Evolutionary conservation across 2,797 vertebrate genomes (phyloP), one percentile per base, ranked within the genome.

Genomic region (Astyanax mexicanus): DNA sequence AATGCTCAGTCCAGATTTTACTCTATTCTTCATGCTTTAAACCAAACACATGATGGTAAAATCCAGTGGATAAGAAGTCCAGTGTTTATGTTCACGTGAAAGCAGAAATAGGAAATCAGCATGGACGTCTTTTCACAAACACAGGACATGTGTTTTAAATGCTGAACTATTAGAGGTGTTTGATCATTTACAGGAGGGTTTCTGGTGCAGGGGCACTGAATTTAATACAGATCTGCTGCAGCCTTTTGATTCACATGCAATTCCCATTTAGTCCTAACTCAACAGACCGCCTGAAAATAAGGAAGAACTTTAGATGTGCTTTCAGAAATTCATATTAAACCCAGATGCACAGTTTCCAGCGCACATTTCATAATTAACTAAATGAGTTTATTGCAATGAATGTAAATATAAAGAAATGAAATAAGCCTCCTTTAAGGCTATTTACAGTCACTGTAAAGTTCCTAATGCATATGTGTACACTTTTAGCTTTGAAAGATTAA

Each of bases 51-150:
- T 75, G 74, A 74, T 65, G 45, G 54, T 60, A 44, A 68, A 79
- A 75, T 82, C 69, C 71, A 74, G 79, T 9, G 76, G 65, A 61
- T 64, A 72, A 74, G 65, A 69, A 68, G 68, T 73, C 79, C 80
- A 60, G 49, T 86, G 87, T 88, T 91, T 89, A 87, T 86, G 81
- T 87, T 82, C 54, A 71, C 88, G 84, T 83, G 78, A 81, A 85
- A 86, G 82, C 85, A 81, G 83, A 85, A 4, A 85, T 77, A 75
- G 82, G 82, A 83, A 85, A 88, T 85, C 87, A 74, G 60, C 81
- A 84, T 84, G 80, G 81, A 81, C 88, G 85, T 86, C 77, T 57
- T 66, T 72, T 78, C 77, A 88, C 88, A 90, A 84, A 85, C 62
- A 71, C 90, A 81, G 88, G 89, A 91, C 88, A 88, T 88, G 86